phyloP scores from a whole-genome alignment of 2,797 vertebrate genomes.

The Anisognathus igniventris region DNA sequence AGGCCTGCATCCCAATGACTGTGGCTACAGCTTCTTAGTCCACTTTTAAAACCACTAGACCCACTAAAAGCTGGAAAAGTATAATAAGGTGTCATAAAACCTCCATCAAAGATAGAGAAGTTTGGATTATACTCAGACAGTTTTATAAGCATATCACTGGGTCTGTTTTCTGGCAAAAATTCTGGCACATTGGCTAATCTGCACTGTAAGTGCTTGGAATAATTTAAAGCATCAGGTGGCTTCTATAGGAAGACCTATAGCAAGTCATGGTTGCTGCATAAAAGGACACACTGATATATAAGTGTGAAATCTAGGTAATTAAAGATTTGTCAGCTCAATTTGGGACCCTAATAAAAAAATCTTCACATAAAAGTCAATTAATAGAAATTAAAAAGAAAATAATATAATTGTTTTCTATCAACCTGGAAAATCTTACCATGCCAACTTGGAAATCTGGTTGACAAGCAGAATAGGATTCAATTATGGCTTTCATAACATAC shows the following conservation, averaged over 20 bases:
- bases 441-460: conserved; percentile 20
- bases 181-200: not conserved
- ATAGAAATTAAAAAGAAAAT: not conserved
- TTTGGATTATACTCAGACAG: not conserved
- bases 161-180: not conserved
- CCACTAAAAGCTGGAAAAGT: not conserved
- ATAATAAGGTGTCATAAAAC: not conserved
- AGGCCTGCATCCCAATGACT: not conserved
- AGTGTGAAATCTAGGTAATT: not conserved
- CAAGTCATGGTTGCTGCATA: not conserved
- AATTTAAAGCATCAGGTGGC: not conserved
- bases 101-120: not conserved
- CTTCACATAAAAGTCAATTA: not conserved
- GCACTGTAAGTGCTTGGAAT: not conserved
- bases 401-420: not conserved
- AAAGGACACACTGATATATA: not conserved
- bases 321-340: not conserved
- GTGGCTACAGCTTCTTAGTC: not conserved
- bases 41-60: not conserved
- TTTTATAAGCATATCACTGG: not conserved
- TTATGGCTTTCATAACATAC: not conserved
- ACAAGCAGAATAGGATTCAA: not conserved
- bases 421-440: not conserved
- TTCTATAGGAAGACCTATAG: not conserved
- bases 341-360: not conserved